Evolutionary conservation across 2,113 vertebrate species (phyloP).

Genomic region (Stigmatopora argus): DNA sequence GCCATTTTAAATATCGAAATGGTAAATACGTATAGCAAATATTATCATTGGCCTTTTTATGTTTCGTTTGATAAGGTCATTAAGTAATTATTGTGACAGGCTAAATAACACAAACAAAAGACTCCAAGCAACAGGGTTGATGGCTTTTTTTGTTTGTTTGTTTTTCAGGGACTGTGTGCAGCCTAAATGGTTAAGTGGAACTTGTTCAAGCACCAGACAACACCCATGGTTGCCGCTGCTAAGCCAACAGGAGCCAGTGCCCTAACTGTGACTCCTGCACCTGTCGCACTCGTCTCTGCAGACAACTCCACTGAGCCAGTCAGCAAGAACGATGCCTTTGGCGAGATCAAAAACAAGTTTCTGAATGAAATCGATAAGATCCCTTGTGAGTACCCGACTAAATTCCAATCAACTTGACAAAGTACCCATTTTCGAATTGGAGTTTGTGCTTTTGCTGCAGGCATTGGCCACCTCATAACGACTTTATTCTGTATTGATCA

Average conservation of each 20-base stretch:
- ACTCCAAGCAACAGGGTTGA: background rate
- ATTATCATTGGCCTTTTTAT: too few species aligned
- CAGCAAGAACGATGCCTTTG: conserved; percentile 80
- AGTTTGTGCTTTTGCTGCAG: conserved; percentile 40
- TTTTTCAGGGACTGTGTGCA: conserved; percentile 52
- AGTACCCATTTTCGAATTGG: conserved; percentile 34
- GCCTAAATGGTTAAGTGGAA: conserved; percentile 76
- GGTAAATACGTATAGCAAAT: too few species aligned
- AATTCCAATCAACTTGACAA: conserved; percentile 10
- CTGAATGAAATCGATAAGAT: conserved; percentile 91
- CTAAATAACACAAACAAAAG: background rate
- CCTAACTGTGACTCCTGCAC: conserved; percentile 61
- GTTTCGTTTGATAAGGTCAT: too few species aligned
- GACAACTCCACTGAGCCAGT: conserved; percentile 78
- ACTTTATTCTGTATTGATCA: conserved; percentile 65
- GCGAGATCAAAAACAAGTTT: conserved; percentile 86
- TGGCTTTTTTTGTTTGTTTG: conserved; percentile 4
- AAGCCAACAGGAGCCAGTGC: conserved; percentile 65
- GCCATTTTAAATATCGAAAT: too few species aligned
- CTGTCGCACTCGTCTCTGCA: conserved; percentile 54
- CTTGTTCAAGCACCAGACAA: conserved; percentile 79
- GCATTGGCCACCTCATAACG: conserved; percentile 48
- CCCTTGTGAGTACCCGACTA: conserved; percentile 76
- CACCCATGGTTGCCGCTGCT: conserved; percentile 66
- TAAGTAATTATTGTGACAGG: background rate